Percentiles rank a stretch among this genome's conserved stretches.
Conservation (phyloP, 2,113 vertebrate genomes). For the Alethe diademata region DNA sequence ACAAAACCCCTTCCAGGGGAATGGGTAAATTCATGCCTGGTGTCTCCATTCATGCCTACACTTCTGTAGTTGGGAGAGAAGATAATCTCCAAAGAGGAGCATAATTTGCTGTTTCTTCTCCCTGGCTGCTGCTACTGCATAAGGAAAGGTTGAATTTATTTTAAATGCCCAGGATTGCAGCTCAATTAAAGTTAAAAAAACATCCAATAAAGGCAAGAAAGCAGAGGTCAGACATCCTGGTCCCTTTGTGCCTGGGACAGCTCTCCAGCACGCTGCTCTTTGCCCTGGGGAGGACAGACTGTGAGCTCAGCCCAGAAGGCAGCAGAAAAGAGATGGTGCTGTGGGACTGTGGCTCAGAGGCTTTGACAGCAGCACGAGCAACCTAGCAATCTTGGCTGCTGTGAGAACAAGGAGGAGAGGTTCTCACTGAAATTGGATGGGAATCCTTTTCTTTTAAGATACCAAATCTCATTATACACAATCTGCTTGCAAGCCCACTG, state of each 20-base stretch:
- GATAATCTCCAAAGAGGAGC: background rate
- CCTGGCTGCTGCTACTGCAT: background rate
- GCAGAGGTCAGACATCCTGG: background rate
- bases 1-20: background rate
- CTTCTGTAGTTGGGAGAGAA: background rate
- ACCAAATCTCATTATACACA: background rate
- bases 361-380: rapidly evolving
- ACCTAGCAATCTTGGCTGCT: background rate
- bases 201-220: background rate
- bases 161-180: background rate
- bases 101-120: background rate
- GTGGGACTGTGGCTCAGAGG: background rate
- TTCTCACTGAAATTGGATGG: background rate
- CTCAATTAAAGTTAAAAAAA: background rate
- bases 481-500: background rate
- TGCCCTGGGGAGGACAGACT: background rate
- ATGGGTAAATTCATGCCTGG: background rate
- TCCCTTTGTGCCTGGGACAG: background rate
- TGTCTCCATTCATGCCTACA: background rate
- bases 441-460: background rate
- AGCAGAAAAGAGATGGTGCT: background rate
- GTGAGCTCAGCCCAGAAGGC: rapidly evolving
- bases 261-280: background rate
- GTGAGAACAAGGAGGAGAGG: background rate
- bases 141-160: background rate